phyloP scores from a whole-genome alignment of 2,888 invertebrate genomes.

The Cephus nigrinus region DNA sequence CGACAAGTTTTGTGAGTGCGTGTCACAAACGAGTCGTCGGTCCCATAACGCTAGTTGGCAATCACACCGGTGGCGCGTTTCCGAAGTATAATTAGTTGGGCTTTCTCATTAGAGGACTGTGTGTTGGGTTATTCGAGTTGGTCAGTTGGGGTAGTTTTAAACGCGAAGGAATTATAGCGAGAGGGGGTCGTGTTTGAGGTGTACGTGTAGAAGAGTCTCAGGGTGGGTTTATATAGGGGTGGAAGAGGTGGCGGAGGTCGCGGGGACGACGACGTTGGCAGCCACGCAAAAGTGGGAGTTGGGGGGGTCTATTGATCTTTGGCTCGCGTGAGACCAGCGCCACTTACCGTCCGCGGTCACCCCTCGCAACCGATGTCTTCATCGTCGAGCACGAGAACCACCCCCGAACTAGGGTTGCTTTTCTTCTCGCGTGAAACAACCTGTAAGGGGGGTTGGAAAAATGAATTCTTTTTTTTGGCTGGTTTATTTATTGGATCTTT shows the following conservation, averaged over 20 bases:
- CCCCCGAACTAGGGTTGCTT: not conserved
- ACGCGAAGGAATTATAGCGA: not conserved
- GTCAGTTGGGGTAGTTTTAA: not conserved
- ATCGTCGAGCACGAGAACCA: not conserved
- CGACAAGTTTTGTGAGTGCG: not conserved
- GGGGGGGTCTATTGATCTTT: slow-evolving; percentile 50
- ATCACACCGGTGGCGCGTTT: not conserved
- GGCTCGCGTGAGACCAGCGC: slow-evolving; percentile 58
- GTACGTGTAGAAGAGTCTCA: not conserved
- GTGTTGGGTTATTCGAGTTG: not conserved
- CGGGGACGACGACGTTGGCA: not conserved
- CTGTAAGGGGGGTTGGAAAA: not conserved
- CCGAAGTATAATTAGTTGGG: slow-evolving; percentile 38
- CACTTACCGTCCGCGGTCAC: slow-evolving; percentile 47
- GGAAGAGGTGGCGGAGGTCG: slow-evolving; percentile 30
- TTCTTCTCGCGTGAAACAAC: not conserved
- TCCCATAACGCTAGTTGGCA: not conserved
- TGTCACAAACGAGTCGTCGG: not conserved
- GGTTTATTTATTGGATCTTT: not conserved
- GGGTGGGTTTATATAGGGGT: not conserved
- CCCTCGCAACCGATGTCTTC: slow-evolving; percentile 51
- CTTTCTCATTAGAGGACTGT: slow-evolving; percentile 25
- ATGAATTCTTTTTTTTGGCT: not conserved
- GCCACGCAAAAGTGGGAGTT: slow-evolving; percentile 27
- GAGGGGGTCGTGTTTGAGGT: not conserved